Evolutionary conservation across 1,140 invertebrate species (phyloP), one percentile per base, ranked within the genome.

Genomic region (Drosophila sp.): DNA sequence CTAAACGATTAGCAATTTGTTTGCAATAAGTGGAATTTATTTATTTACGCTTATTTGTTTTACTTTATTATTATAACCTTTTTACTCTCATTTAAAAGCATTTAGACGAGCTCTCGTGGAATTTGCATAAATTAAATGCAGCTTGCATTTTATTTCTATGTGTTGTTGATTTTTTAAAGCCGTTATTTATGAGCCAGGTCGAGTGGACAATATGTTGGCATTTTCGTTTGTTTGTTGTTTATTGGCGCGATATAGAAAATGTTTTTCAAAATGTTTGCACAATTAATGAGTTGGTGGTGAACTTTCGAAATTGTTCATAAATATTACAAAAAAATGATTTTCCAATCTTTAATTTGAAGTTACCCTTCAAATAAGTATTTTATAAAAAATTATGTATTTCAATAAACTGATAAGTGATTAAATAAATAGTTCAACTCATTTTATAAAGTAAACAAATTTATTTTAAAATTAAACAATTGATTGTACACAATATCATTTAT

Each of bases 81-180:
- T 27, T 43, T 58, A 40, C 40, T 32, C 34, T 34, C 13, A 71
- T 71, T 56, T 46, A 38, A 70, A 63, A 71, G 25, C 41, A 40
- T 71, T 71, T 71, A 65, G 51, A 18, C 13, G 13, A 48, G 41
- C 48, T 50, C 43, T 14, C 58, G 16, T 7, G 56, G 46, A 13
- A 72, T 72, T 72, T 72, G 40, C 70, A 72, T 72, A 72, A 67
- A 67, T 67, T 72, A 67, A 57, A 59, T 67, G 38, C 56, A 66
- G 56, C 38, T 48, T 63, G 16, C 46, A 50, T 57, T 65, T 64
- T 38, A 9, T 40, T 48, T 54, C 4, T 57, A 18, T 51, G 11
- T 43, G 41, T 40, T 50, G 13, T 36, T 50, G 14, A 34, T 25
- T 40, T 6, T 36, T 40, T 40, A 13, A 38, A 38, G 36, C 8